Conservation (phyloP, 2,113 vertebrate genomes). For the Callionymus lyra region DNA sequence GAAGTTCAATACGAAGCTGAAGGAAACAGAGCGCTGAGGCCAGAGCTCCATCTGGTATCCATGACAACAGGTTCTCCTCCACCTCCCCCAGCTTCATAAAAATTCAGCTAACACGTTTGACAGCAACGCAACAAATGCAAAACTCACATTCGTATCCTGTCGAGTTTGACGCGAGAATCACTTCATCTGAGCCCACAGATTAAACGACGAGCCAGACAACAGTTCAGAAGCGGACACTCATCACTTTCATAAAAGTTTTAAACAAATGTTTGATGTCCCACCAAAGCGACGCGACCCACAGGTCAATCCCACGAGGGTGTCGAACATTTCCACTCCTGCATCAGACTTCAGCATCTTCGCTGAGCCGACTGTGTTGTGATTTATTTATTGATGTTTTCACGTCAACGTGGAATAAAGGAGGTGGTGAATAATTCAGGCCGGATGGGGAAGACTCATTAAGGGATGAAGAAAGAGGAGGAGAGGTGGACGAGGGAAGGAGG, state of each 20-base stretch:
- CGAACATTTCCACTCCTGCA: no score
- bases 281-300: no score
- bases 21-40: slow-evolving; percentile 55
- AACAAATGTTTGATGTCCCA: no score
- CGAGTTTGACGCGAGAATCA: no score
- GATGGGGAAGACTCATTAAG: slow-evolving; percentile 58
- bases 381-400: slow-evolving; percentile 67
- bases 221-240: no score
- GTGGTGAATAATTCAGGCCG: slow-evolving; percentile 65
- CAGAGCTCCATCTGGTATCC: slow-evolving; percentile 50
- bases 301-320: no score
- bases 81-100: slow-evolving; percentile 44
- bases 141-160: no score
- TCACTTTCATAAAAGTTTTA: no score
- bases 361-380: no score
- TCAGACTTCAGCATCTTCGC: no score
- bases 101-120: slow-evolving; percentile 62
- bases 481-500: neutral
- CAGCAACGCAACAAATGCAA: neutral
- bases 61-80: slow-evolving; percentile 57
- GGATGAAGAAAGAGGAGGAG: slow-evolving; percentile 24
- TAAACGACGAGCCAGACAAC: no score
- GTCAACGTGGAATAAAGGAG: slow-evolving; percentile 48
- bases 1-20: slow-evolving; percentile 52
- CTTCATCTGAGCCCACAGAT: no score